A percentile compares a stretch with the other conserved stretches of the same genome.
Conservation (phyloP, 2,797 vertebrate genomes). For the Limnodromus scolopaceus region DNA sequence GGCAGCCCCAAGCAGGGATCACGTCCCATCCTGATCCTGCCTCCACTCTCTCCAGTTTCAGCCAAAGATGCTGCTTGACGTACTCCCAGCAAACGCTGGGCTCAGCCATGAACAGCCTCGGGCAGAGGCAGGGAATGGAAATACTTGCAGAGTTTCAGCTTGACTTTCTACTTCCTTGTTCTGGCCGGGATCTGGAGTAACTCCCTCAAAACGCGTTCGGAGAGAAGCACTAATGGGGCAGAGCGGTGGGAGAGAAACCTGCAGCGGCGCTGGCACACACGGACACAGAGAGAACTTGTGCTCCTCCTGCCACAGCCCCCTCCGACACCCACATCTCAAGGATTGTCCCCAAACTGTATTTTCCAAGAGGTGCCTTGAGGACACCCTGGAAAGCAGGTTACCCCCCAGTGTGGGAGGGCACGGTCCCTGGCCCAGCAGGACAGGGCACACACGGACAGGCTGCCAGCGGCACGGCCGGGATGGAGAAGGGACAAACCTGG, state of each 20-base stretch:
- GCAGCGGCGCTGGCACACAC: rapidly evolving
- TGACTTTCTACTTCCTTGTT: neutral
- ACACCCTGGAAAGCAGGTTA: neutral
- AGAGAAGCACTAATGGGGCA: neutral
- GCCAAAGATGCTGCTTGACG: neutral
- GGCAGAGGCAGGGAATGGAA: neutral
- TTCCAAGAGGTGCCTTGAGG: neutral
- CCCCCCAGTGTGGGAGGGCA: neutral
- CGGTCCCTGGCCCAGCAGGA: neutral
- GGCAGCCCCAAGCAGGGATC: neutral
- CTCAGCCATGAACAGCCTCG: neutral
- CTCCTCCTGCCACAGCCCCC: neutral
- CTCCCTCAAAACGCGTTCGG: neutral
- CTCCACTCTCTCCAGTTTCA: neutral
- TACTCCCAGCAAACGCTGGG: neutral
- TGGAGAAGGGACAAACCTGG: neutral
- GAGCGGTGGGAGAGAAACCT: neutral
- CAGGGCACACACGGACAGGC: rapidly evolving
- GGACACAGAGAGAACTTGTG: neutral
- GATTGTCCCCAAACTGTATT: rapidly evolving
- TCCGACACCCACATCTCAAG: rapidly evolving
- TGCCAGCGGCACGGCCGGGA: rapidly evolving
- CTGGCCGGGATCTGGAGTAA: neutral
- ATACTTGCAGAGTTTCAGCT: neutral
- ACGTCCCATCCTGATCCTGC: neutral